A percentile compares a stretch with the other conserved stretches of the same genome.
phyloP scores from a whole-genome alignment of 1,140 invertebrate genomes.

The Bombus consobrinus region DNA sequence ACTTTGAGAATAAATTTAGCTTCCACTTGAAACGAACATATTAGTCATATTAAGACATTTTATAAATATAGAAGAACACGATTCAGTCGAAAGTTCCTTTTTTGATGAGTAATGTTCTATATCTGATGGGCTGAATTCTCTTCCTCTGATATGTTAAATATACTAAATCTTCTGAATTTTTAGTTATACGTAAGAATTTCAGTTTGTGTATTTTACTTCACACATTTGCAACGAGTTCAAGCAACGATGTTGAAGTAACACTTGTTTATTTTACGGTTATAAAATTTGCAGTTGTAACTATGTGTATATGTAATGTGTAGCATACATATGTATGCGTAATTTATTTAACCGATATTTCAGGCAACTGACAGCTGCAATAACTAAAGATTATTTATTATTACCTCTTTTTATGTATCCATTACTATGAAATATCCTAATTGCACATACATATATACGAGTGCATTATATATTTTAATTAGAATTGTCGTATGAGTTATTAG shows the following conservation, averaged over 20 bases:
- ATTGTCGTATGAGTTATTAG: conserved; percentile 35
- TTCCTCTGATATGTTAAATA: not conserved
- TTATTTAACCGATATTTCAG: not conserved
- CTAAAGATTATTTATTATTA: not conserved
- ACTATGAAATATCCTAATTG: not conserved
- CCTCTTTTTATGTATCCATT: not conserved
- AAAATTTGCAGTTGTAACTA: not conserved
- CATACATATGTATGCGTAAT: not conserved
- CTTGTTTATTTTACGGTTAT: not conserved
- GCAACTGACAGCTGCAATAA: not conserved
- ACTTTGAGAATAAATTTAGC: too few relatives aligned
- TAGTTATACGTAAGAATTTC: not conserved
- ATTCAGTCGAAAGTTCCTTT: not conserved
- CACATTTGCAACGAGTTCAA: not conserved
- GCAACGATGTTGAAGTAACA: not conserved
- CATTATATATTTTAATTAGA: not conserved
- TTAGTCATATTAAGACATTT: too few relatives aligned
- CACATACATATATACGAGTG: not conserved
- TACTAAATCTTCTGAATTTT: not conserved
- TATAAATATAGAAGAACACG: too few relatives aligned
- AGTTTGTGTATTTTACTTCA: not conserved
- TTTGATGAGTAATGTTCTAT: not conserved
- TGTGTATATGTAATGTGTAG: too few relatives aligned
- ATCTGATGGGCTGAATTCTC: too few relatives aligned
- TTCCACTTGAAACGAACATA: too few relatives aligned